Conservation (phyloP, 2,113 vertebrate species). For the Mesembrinibis cayennensis region DNA sequence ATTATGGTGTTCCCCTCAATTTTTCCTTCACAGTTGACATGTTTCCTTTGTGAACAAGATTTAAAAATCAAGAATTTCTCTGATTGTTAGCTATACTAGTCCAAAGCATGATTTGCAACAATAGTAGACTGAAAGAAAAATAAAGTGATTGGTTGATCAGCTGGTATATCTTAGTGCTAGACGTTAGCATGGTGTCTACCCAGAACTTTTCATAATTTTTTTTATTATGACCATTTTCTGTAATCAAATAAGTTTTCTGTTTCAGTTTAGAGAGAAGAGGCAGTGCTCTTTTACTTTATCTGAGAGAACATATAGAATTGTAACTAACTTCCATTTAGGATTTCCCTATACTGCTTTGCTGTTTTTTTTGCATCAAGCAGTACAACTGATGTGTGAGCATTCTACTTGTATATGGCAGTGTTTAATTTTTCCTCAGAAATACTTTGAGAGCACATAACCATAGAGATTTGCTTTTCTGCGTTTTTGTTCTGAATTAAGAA, state of each 20-base stretch:
- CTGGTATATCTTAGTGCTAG: background rate
- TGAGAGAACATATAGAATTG: background rate
- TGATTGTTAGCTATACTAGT: background rate
- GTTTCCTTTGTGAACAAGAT: background rate
- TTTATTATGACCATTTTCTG: background rate
- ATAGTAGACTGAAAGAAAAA: background rate
- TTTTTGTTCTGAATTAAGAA: background rate
- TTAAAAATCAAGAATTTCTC: background rate
- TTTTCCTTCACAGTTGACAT: background rate
- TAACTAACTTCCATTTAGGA: background rate
- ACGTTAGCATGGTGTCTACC: background rate
- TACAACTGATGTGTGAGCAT: background rate
- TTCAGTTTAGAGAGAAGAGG: background rate
- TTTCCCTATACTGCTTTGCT: background rate
- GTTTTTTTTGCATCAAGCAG: background rate
- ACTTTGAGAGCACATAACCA: background rate
- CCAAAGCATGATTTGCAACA: background rate
- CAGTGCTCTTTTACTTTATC: background rate
- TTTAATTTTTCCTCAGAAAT: background rate
- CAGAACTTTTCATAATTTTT: background rate
- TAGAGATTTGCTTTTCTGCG: background rate
- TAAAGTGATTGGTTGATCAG: background rate
- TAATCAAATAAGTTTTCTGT: background rate
- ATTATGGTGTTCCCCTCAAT: background rate
- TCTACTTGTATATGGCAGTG: background rate